Conservation (phyloP, 2,113 vertebrate genomes). For the Lepisosteus oculatus region DNA sequence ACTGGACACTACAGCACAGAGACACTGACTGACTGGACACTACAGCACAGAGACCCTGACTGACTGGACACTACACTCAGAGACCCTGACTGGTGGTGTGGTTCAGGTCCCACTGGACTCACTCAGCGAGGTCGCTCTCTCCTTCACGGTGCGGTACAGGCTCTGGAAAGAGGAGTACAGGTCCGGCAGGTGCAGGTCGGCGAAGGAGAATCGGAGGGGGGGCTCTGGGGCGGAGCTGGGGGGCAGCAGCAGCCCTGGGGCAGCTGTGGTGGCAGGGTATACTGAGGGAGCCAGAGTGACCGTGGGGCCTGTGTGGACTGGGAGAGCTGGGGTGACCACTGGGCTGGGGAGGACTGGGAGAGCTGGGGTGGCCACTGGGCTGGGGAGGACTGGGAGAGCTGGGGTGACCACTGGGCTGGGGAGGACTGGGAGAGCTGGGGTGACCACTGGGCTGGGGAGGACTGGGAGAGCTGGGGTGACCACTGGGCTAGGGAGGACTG, state of each 20-base stretch:
- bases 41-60: no score
- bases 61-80: no score
- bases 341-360: constrained; percentile 39
- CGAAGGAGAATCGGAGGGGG: constrained; percentile 86
- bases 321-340: constrained; percentile 8
- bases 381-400: constrained; percentile 24
- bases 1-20: no score
- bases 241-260: neutral
- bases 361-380: constrained; percentile 20
- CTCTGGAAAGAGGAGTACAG: constrained; percentile 92
- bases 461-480: constrained; percentile 4
- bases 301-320: constrained; percentile 33
- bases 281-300: neutral
- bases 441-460: constrained; percentile 15
- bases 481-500: constrained; percentile 10
- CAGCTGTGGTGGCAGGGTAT: constrained; percentile 5
- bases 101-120: no score
- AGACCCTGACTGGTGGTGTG: no score
- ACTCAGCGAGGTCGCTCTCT: constrained; percentile 74
- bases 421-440: constrained; percentile 14
- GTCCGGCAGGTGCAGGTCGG: constrained; percentile 88
- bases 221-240: constrained; percentile 67
- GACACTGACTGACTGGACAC: no score
- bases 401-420: constrained; percentile 5
- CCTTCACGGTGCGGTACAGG: constrained; percentile 87